Conservation (phyloP, 2,888 invertebrate genomes). For the Sialis lutaria region DNA sequence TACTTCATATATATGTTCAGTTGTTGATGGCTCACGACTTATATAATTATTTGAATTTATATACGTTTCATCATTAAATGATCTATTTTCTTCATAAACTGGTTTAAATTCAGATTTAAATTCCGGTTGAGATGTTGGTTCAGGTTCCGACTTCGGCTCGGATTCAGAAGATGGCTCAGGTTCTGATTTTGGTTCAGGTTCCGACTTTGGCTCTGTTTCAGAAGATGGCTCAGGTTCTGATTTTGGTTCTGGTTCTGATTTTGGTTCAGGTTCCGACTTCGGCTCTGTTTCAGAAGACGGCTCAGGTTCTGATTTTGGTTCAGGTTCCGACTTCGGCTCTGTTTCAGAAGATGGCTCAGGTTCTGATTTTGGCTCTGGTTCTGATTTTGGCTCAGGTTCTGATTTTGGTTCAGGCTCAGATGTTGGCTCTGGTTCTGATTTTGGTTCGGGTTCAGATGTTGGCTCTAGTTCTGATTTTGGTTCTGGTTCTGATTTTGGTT, state of each 20-base stretch:
- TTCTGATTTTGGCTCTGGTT: conserved; percentile 13
- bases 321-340: conserved; percentile 12
- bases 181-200: conserved; percentile 11
- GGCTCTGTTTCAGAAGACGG: conserved; percentile 18
- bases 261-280: conserved; percentile 18
- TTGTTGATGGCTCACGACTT: no score
- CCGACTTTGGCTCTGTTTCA: conserved; percentile 15
- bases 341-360: conserved; percentile 13
- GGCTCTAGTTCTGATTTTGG: conserved; percentile 17
- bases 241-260: conserved; percentile 19
- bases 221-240: conserved; percentile 15
- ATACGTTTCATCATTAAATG: neutral
- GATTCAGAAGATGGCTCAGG: conserved; percentile 14
- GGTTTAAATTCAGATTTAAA: conserved; percentile 13
- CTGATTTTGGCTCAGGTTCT: conserved; percentile 14
- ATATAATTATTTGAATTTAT: no score
- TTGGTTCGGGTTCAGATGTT: conserved; percentile 17
- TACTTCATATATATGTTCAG: no score
- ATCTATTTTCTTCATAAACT: conserved; percentile 17
- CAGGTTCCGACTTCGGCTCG: conserved; percentile 13
- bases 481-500: conserved; percentile 16
- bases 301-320: conserved; percentile 16
- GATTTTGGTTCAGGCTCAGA: conserved; percentile 14
- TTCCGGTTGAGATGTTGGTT: conserved; percentile 14
- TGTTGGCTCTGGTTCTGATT: conserved; percentile 15